A percentile compares a stretch with the other conserved stretches of the same genome.
Conservation (phyloP, 2,113 vertebrate genomes). For the Semicossyphus pulcher region DNA sequence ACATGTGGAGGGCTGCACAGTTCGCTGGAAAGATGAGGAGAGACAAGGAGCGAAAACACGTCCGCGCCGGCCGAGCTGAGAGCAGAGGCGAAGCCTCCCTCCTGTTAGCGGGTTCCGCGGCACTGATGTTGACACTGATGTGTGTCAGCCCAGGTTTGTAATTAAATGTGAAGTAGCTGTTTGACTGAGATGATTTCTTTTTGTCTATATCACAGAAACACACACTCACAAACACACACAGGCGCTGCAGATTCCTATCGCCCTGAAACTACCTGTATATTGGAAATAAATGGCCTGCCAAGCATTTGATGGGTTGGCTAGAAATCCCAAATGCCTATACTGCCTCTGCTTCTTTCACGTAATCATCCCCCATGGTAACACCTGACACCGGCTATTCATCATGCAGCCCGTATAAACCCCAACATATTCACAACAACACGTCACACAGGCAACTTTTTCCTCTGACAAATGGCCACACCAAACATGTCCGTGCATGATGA, state of each 20-base stretch:
- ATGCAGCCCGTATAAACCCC: slow-evolving; percentile 76
- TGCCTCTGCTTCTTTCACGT: slow-evolving; percentile 79
- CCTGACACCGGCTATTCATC: slow-evolving; percentile 84
- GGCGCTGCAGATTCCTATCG: slow-evolving; percentile 63
- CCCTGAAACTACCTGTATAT: slow-evolving; percentile 77
- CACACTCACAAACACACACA: slow-evolving; percentile 21
- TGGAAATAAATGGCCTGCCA: slow-evolving; percentile 82
- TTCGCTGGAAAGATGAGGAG: slow-evolving; percentile 63
- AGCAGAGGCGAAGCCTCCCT: slow-evolving; percentile 7
- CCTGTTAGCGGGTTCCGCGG: slow-evolving; percentile 47
- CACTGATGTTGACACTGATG: slow-evolving; percentile 36
- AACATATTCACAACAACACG: slow-evolving; percentile 74
- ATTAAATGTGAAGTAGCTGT: slow-evolving; percentile 62
- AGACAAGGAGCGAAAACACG: slow-evolving; percentile 59
- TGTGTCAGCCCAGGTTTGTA: slow-evolving; percentile 51
- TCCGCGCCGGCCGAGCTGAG: slow-evolving; percentile 17
- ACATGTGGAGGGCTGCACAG: slow-evolving; percentile 58
- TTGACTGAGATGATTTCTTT: slow-evolving; percentile 60
- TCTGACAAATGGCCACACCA: slow-evolving; percentile 70
- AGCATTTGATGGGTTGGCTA: slow-evolving; percentile 78
- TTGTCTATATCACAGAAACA: slow-evolving; percentile 45
- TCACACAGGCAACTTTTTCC: slow-evolving; percentile 68
- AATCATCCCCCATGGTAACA: slow-evolving; percentile 84
- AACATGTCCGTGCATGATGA: slow-evolving; percentile 61
- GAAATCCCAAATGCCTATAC: slow-evolving; percentile 80